Conservation (phyloP, 2,797 vertebrate genomes). For the Cynopterus sphinx region DNA sequence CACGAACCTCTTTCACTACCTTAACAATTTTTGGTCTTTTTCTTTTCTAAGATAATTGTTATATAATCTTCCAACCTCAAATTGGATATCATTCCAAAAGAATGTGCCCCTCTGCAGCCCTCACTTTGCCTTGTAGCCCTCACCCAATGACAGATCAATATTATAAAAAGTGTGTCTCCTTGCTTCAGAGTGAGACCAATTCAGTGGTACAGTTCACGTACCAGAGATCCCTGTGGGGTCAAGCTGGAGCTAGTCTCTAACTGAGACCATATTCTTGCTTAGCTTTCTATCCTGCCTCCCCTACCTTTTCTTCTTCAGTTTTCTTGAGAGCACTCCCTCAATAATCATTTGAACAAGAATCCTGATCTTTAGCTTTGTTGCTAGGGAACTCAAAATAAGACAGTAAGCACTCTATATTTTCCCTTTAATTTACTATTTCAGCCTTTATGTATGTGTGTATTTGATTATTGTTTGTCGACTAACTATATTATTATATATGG, state of each 20-base stretch:
- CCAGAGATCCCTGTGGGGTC: background rate
- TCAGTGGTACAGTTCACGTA: fast-evolving
- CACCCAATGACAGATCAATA: background rate
- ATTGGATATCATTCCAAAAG: background rate
- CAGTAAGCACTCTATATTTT: background rate
- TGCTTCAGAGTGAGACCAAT: background rate
- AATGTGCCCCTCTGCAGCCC: background rate
- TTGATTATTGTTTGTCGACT: background rate
- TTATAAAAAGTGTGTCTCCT: background rate
- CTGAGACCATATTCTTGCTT: background rate
- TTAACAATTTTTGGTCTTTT: background rate
- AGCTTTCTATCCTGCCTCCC: background rate
- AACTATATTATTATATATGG: background rate
- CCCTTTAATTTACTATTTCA: background rate
- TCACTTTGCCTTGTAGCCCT: background rate
- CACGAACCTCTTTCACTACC: background rate
- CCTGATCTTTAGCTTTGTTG: background rate
- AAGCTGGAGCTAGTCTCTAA: background rate
- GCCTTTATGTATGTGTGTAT: background rate
- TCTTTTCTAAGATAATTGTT: background rate
- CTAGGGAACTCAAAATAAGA: background rate
- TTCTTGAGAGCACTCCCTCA: background rate
- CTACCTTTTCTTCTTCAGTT: background rate
- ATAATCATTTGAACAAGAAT: background rate
- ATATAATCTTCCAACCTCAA: background rate